Conservation (phyloP, 2,888 invertebrate genomes). For the Diaperis boleti region DNA sequence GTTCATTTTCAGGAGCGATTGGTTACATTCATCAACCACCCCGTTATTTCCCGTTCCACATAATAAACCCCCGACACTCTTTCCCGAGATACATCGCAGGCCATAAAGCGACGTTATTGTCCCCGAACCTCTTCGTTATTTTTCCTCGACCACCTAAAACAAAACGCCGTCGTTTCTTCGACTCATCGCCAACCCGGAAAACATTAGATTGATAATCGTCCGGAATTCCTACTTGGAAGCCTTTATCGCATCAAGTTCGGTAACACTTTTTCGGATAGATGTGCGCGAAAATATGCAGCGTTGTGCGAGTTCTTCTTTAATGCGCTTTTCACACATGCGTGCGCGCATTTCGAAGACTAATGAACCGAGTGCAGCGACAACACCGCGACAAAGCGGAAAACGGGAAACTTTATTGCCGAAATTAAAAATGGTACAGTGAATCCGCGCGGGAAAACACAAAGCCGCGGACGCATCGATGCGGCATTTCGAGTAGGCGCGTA, state of each 20-base stretch:
- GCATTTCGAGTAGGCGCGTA: too few relatives aligned
- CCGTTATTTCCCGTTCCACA: conserved; percentile 35
- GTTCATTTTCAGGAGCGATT: conserved; percentile 34
- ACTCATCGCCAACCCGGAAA: conserved; percentile 29
- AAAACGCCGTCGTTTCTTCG: conserved; percentile 21
- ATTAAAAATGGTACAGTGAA: neutral
- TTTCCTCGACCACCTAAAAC: conserved; percentile 14
- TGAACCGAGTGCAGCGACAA: neutral
- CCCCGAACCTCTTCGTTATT: conserved; percentile 23
- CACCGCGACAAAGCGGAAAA: neutral
- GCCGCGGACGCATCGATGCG: too few relatives aligned
- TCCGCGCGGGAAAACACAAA: too few relatives aligned
- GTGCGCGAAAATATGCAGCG: neutral
- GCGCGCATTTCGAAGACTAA: neutral
- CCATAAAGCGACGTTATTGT: conserved; percentile 36
- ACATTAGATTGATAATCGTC: conserved; percentile 38
- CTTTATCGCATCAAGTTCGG: conserved; percentile 35
- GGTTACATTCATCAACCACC: conserved; percentile 38
- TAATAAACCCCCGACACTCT: conserved; percentile 32
- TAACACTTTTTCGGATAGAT: neutral
- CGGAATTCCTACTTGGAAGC: conserved; percentile 28
- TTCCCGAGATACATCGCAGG: conserved; percentile 21
- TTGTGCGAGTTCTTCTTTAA: neutral
- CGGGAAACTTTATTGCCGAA: neutral
- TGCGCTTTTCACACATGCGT: neutral